Percentiles rank a stretch among this genome's conserved stretches.
Evolutionary conservation across 2,113 vertebrate species (phyloP).

Genomic region (Neotragus pygmaeus): DNA sequence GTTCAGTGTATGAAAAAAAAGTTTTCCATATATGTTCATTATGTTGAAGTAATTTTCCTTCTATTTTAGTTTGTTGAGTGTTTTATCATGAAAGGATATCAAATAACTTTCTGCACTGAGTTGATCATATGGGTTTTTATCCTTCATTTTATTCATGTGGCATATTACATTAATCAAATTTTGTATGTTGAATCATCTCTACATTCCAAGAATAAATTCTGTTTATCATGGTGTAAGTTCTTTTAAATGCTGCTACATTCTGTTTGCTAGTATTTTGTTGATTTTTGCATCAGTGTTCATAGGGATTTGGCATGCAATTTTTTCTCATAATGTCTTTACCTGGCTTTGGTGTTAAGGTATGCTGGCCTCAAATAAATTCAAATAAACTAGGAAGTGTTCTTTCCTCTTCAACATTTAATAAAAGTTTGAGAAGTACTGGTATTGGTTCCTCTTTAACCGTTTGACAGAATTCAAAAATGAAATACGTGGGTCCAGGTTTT

Average conservation of each 20-base stretch:
- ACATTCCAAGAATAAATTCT: neutral
- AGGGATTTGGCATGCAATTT: neutral
- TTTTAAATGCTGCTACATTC: neutral
- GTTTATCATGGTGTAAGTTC: neutral
- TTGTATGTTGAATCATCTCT: too few relatives aligned
- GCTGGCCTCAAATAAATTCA: neutral
- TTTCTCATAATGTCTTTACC: neutral
- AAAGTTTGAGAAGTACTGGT: neutral
- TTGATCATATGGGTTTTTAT: neutral
- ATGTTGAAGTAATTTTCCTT: neutral
- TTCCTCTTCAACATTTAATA: neutral
- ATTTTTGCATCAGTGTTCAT: neutral
- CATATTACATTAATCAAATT: neutral
- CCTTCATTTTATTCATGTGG: neutral
- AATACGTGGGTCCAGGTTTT: neutral
- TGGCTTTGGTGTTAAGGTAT: neutral
- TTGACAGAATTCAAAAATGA: neutral
- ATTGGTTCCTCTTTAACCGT: neutral
- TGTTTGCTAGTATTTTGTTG: neutral
- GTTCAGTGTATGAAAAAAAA: too few relatives aligned
- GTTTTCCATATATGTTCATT: neutral
- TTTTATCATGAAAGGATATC: neutral
- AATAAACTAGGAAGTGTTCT: neutral
- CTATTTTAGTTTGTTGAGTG: neutral
- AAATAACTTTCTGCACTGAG: neutral